phyloP scores from a whole-genome alignment of 2,113 vertebrate genomes.

The Eclectus roratus region DNA sequence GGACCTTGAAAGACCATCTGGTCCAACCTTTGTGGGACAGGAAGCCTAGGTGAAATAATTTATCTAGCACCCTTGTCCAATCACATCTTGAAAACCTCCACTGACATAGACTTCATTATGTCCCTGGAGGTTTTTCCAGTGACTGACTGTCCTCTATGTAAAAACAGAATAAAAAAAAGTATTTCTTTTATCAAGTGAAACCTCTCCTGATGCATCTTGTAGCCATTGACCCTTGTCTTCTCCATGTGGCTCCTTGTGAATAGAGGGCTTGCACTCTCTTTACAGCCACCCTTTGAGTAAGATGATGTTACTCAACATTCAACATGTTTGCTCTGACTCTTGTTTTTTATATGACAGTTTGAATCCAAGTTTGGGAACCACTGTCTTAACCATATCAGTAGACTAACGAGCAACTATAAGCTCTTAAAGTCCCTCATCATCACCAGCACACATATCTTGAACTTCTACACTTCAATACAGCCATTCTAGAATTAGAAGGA shows the following conservation, averaged over 20 bases:
- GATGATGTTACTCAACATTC: not conserved
- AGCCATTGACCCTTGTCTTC: not conserved
- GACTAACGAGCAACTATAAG: not conserved
- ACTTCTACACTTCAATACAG: not conserved
- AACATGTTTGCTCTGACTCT: not conserved
- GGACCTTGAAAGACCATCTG: not conserved
- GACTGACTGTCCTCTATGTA: not conserved
- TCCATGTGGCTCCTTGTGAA: accelerated
- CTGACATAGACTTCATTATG: not conserved
- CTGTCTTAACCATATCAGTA: not conserved
- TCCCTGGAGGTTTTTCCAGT: not conserved
- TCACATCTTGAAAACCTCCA: not conserved
- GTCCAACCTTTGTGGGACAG: not conserved
- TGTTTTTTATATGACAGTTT: not conserved
- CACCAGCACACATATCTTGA: not conserved
- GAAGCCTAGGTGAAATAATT: not conserved
- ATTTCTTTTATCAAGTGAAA: not conserved
- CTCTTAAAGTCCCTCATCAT: not conserved
- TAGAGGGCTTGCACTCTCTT: not conserved
- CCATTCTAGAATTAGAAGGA: not conserved
- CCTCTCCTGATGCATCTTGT: not conserved
- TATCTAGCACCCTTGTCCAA: not conserved
- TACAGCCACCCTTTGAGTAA: not conserved
- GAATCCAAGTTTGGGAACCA: not conserved
- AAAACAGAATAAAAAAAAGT: not conserved